Base-by-base conservation (phyloP, 2,113 vertebrate species). In the Semicossyphus pulcher region DNA sequence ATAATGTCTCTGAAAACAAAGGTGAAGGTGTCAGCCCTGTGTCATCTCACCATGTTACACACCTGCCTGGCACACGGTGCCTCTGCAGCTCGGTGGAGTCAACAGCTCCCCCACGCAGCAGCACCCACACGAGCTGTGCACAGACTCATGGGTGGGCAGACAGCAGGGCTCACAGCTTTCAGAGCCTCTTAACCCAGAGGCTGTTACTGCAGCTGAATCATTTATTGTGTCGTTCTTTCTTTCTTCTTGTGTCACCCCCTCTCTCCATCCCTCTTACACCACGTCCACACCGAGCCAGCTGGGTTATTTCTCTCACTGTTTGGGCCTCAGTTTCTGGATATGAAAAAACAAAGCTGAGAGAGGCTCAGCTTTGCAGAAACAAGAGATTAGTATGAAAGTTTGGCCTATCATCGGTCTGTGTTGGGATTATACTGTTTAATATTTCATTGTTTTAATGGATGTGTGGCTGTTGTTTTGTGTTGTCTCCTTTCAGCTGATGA, bases 181-280 rank as follows among this genome's bases (percentile, higher is more conserved):
- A 56, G 5, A 72, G 21, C 23, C 20, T 39, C 47, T 56, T 4
- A 15, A 21, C 49, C 37, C 14, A 0, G 15, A 29, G 39, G 28
- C 69, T 53, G 47, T 44, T 47, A 62, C 48, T 44, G 57, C 58
- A 9, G 58, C 48, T 54, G 39, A 62, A 44, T 62, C 48, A 62
- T 54, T 63, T 12, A 28, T 62, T 36, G 15, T 42, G 48, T 54
- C 37, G 5, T 20, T 52, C 37, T 16, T 4, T 26, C 16, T 31
- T n/a, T n/a, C n/a, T n/a, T n/a, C 34, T 52, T 18, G 31, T 32
- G 56, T 26, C 68, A 2, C 14, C 1, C 12, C 11, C 54, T 28
- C 21, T 44, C 37, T 12, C 18, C 3, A 2, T 29, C 25, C 7
- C 14, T n/a, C n/a, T n/a, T 2, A 2, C 1, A 10, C 10, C 16